Evolutionary conservation across 2,113 vertebrate genomes (phyloP).

Genomic region (Rhinolophus ferrumequinum): DNA sequence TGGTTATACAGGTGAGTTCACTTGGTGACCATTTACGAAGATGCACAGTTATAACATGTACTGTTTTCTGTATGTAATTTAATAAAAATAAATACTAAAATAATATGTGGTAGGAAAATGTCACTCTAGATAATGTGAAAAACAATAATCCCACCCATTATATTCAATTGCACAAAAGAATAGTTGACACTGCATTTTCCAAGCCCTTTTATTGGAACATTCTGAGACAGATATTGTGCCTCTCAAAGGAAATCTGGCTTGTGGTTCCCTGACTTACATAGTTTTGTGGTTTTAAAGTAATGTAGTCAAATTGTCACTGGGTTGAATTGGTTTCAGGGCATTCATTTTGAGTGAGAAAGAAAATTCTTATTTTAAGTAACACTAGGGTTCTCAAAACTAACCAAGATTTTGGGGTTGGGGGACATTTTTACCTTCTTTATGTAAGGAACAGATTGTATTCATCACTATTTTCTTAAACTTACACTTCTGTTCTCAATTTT

Average conservation of each 20-base stretch:
- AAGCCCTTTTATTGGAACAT: not conserved
- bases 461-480: not conserved
- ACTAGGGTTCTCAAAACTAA: not conserved
- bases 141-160: not conserved
- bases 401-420: not conserved
- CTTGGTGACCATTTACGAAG: not conserved
- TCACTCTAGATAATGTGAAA: not conserved
- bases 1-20: not conserved
- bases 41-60: not conserved
- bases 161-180: not conserved
- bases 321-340: constrained; percentile 10
- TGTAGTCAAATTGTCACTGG: not conserved
- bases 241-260: not conserved
- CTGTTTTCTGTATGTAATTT: not conserved
- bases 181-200: not conserved
- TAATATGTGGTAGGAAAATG: not conserved
- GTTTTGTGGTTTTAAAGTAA: not conserved
- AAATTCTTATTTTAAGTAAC: constrained; percentile 29
- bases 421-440: not conserved
- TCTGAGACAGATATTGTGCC: not conserved
- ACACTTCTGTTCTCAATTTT: not conserved
- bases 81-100: not conserved
- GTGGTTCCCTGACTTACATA: not conserved
- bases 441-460: not conserved
- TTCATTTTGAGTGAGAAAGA: constrained; percentile 37